Evolutionary conservation across 2,113 vertebrate genomes (phyloP), one percentile per base, ranked within the genome.

Genomic region (Serinus canaria): DNA sequence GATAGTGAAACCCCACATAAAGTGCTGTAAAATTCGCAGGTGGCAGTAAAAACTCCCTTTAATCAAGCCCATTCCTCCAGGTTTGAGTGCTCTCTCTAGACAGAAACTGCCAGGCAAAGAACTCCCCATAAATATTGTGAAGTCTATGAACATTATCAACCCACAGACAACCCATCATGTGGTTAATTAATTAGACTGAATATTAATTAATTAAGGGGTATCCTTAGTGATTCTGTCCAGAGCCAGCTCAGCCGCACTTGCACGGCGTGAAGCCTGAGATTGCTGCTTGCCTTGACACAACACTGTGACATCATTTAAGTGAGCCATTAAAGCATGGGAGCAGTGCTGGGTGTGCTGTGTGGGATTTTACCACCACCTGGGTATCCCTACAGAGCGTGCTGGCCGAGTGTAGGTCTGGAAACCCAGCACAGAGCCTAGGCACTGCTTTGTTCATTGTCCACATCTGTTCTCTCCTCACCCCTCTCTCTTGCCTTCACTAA

Each of bases 161-260:
- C 31, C 56, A 66, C 70, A 83, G 75, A 86, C 67, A 92, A 46
- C 75, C 49, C 35, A 4, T 46, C 92, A 95, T 88, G 83, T 83
- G 64, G 86, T 47, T 94, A 89, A 95, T 94, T 93, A 96, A 94
- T 96, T 95, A 90, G 64, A 52, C 35, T 87, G 80, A 74, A 60
- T 90, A 62, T 22, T 94, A 90, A 92, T 92, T 94, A 95, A 93
- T 94, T 93, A 94, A 89, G 60, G 68, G 56, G 27, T 80, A 88
- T 58, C 75, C n/a, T 90, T 64, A 39, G 39, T 83, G 76, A 74
- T 80, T 93, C 68, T 81, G 79, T 80, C 92, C 90, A 92, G 83
- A 93, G 79, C 28, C 79, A 88, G 72, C 41, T 92, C 43, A n/a
- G 59, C 68, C 90, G 55, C 41, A 14, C 10, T 85, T 30, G 27